Evolutionary conservation across 2,888 invertebrate genomes (phyloP).

Genomic region (Athalia rosae): DNA sequence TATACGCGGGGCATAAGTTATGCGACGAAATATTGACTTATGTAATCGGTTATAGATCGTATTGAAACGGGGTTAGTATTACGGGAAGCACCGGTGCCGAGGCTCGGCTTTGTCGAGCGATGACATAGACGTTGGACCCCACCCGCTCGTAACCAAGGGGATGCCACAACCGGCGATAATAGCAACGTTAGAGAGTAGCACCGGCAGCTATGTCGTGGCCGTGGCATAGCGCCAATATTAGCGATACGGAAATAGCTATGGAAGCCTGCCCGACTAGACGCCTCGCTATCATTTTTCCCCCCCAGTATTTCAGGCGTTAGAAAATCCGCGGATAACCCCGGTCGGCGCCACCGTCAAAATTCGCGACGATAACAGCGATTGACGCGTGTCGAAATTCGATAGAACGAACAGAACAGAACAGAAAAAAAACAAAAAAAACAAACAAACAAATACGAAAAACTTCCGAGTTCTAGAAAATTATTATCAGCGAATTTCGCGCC

Average conservation of each 20-base stretch:
- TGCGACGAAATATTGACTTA: constrained; percentile 6
- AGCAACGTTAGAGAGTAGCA: neutral
- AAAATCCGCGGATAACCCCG: constrained; percentile 3
- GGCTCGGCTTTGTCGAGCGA: constrained; percentile 37
- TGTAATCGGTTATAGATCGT: constrained; percentile 8
- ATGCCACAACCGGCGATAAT: neutral
- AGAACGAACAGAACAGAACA: too few relatives aligned
- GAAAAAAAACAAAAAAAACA: too few relatives aligned
- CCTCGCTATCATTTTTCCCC: too few relatives aligned
- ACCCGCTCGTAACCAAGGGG: too few relatives aligned
- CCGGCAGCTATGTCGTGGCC: constrained; percentile 8
- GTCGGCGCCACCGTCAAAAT: neutral
- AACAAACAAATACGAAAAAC: too few relatives aligned
- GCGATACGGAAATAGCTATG: constrained; percentile 40
- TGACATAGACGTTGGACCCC: constrained; percentile 14
- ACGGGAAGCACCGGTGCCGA: too few relatives aligned
- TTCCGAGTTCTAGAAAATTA: too few relatives aligned
- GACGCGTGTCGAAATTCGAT: too few relatives aligned
- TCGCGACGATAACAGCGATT: too few relatives aligned
- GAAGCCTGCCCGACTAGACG: constrained; percentile 6
- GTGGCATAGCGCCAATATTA: constrained; percentile 41
- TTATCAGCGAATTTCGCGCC: too few relatives aligned
- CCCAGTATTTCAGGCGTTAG: constrained; percentile 1
- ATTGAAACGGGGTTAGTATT: too few relatives aligned
- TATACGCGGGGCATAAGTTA: neutral